phyloP scores from a whole-genome alignment of 2,888 invertebrate genomes.

The Limnephilus rhombicus region DNA sequence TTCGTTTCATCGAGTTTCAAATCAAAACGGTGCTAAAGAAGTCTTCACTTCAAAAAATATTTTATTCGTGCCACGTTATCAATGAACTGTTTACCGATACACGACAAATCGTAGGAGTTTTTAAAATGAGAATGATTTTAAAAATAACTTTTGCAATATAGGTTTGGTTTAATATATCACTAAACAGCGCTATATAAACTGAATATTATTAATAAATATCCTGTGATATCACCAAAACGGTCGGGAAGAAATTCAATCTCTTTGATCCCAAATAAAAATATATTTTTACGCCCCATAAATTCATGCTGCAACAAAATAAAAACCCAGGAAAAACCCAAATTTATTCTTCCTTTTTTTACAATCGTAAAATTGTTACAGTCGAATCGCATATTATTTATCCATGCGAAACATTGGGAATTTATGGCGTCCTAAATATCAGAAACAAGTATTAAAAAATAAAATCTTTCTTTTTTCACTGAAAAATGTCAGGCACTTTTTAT shows the following conservation, averaged over 20 bases:
- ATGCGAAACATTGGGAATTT: not conserved
- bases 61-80: no score
- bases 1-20: no score
- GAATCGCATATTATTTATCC: not conserved
- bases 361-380: not conserved
- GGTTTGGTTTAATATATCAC: no score
- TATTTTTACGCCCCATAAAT: not conserved
- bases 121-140: no score
- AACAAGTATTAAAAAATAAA: not conserved
- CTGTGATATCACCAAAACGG: not conserved
- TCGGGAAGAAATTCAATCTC: not conserved
- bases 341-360: not conserved
- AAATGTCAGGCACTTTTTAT: not conserved
- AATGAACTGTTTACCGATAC: no score
- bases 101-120: no score
- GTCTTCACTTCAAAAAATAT: no score
- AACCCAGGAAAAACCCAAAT: not conserved
- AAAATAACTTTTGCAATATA: no score
- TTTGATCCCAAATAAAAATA: not conserved
- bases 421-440: not conserved
- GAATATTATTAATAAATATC: not conserved
- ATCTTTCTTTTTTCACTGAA: not conserved
- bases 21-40: no score
- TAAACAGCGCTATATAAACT: not conserved
- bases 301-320: not conserved